A percentile compares a stretch with the other conserved stretches of the same genome.
These are phyloP conservation scores for Chelonus formosanus DNA, from an alignment of 2,888 invertebrate genomes.

Conservation along the genomic window DNA sequence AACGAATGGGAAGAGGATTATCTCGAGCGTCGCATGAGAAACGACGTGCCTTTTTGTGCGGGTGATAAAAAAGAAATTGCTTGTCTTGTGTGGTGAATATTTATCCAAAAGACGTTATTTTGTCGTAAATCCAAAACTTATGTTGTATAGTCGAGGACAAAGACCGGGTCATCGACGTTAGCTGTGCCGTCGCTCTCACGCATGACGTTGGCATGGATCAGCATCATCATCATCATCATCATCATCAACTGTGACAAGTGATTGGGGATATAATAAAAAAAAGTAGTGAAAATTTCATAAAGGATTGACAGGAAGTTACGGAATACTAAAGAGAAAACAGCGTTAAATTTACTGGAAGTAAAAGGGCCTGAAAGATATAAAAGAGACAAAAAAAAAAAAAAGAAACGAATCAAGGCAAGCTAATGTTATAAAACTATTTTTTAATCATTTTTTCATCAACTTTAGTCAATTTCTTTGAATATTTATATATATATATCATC, in stretches of 20 bases:
- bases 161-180: conserved; percentile 22
- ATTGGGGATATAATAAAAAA: not conserved
- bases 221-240: conserved; percentile 25
- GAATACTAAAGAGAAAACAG: conserved; percentile 4
- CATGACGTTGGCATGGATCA: conserved; percentile 22
- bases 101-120: conserved; percentile 2
- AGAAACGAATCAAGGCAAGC: not conserved
- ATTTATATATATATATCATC: not conserved
- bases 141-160: conserved; percentile 13
- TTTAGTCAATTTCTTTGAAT: conserved; percentile 5
- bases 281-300: not conserved
- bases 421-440: too few species aligned
- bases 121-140: conserved; percentile 12
- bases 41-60: conserved; percentile 33
- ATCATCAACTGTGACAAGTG: conserved; percentile 15
- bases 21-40: conserved; percentile 25
- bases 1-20: conserved; percentile 2
- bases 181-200: conserved; percentile 23
- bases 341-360: conserved; percentile 5
- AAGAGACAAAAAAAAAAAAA: not conserved
- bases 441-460: too few species aligned
- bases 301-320: not conserved
- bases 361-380: conserved; percentile 10
- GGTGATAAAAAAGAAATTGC: conserved; percentile 28
- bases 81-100: conserved; percentile 20